Percentiles rank a stretch among this genome's conserved stretches.
Evolutionary conservation across 1,140 invertebrate species (phyloP).

Genomic region (Lepidurus packardi): DNA sequence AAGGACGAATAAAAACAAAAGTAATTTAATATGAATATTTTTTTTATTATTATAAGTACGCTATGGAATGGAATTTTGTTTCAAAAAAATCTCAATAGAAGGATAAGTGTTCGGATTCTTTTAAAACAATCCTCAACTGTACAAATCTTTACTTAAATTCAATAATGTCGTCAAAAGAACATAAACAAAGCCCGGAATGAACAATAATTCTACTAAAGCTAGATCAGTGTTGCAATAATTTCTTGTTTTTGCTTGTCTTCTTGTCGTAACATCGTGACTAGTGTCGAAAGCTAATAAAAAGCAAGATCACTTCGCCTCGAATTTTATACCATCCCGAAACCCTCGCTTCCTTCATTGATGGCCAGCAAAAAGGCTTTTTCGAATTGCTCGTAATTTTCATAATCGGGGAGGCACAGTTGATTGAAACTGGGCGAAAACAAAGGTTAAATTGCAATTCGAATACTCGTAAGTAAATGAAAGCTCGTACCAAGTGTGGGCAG

Average conservation of each 20-base stretch:
- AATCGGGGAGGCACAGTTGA: constrained; percentile 90
- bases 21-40: not conserved
- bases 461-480: not conserved
- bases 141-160: not conserved
- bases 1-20: not conserved
- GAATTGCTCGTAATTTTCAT: constrained; percentile 88
- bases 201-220: not conserved
- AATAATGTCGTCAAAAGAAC: not conserved
- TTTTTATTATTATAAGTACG: not conserved
- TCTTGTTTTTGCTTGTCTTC: not conserved
- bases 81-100: not conserved
- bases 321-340: constrained; percentile 71
- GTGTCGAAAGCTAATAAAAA: constrained; percentile 13
- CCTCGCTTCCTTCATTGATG: constrained; percentile 91
- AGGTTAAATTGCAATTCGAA: not conserved
- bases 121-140: not conserved
- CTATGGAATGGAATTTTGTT: not conserved
- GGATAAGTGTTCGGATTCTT: not conserved
- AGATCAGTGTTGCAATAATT: not conserved
- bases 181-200: not conserved
- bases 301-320: not conserved
- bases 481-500: constrained; percentile 81
- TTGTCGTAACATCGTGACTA: not conserved
- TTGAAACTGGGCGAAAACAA: constrained; percentile 68
- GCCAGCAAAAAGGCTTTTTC: constrained; percentile 82